Base-by-base conservation (phyloP, 2,888 invertebrate genomes). In the Phortica okadai region DNA sequence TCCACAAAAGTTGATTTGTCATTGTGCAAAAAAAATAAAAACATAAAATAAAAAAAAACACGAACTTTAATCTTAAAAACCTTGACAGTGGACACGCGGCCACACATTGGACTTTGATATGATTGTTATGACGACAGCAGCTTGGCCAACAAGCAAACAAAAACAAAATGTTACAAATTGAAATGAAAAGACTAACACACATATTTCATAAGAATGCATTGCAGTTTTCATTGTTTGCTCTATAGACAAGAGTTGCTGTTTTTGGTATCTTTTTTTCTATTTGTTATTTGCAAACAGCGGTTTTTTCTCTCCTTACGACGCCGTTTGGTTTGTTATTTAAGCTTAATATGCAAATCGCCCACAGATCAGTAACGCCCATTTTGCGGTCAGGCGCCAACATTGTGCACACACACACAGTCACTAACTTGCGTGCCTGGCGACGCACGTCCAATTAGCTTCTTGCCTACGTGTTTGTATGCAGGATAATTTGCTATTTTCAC, bases 301-400 rank as follows among this genome's bases (percentile, higher is more conserved):
- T 21, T 21, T 21, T 21, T 21, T 21, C 21, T 21, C 21, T 21
- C 21, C 21, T 21, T 21, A 25, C 73, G 87, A 67, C 87, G 87
- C 87, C 89, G 82, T 80, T 79, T 77, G 82, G 79, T 80, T 82
- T 81, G 87, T 82, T 81, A 88, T 81, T 77, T 79, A 82, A 87
- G 84, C 78, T 74, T 81, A 82, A 86, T 84, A 86, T 86, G 87
- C 88, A 88, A 88, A 88, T 88, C 82, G 81, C 82, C 85, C 84
- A 33, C 83, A 83, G 84, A 80, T 83, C 78, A 79, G 81, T 54
- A 59, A 82, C 89, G 85, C 89, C 87, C 81, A 78, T 74, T 85
- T 87, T 85, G 44, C 25, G 56, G 6, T 14, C 16, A 45, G 16
- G 64, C 42, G 44, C 67, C 67, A 67, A 21, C 59, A n/a, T 10